Percentiles rank a stretch among this genome's conserved stretches.
Conservation (phyloP, 2,888 invertebrate species). For the Mythimna pallens region DNA sequence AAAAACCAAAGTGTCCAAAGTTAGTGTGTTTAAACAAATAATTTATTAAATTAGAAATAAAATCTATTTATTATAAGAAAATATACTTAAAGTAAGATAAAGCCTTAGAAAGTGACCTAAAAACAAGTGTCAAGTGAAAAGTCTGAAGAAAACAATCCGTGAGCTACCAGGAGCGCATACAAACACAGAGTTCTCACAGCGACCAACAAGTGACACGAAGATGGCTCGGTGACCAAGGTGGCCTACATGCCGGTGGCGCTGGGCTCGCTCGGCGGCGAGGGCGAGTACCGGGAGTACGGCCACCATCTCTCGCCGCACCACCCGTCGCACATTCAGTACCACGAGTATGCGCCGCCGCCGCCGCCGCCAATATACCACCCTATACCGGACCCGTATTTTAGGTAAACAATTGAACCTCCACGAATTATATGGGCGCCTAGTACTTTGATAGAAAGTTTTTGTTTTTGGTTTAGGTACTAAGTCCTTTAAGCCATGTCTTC, state of each 20-base stretch:
- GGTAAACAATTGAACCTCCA: conserved; percentile 72
- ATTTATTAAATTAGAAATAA: conserved; percentile 45
- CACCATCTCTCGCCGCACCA: conserved; percentile 89
- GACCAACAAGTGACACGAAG: conserved; percentile 65
- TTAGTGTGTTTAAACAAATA: conserved; percentile 56
- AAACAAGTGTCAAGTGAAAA: conserved; percentile 17
- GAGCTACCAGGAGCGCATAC: conserved; percentile 70
- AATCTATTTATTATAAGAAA: conserved; percentile 16
- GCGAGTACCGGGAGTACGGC: conserved; percentile 90
- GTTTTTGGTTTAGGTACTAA: too few relatives aligned
- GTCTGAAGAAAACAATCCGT: conserved; percentile 16
- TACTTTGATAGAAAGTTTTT: conserved; percentile 1
- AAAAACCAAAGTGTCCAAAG: conserved; percentile 82
- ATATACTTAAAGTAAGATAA: background rate
- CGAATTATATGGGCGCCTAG: conserved; percentile 34
- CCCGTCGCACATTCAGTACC: conserved; percentile 83
- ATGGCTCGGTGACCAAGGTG: conserved; percentile 92
- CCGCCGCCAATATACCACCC: conserved; percentile 87
- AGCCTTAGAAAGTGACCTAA: conserved; percentile 20
- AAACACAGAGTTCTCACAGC: conserved; percentile 37
- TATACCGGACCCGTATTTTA: conserved; percentile 86
- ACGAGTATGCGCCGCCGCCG: conserved; percentile 91
- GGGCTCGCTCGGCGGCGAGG: conserved; percentile 92
- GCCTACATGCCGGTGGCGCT: conserved; percentile 92
- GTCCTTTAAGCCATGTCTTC: too few relatives aligned